Evolutionary conservation across 2,113 vertebrate genomes (phyloP).

Genomic region (Mormoops blainvillei): DNA sequence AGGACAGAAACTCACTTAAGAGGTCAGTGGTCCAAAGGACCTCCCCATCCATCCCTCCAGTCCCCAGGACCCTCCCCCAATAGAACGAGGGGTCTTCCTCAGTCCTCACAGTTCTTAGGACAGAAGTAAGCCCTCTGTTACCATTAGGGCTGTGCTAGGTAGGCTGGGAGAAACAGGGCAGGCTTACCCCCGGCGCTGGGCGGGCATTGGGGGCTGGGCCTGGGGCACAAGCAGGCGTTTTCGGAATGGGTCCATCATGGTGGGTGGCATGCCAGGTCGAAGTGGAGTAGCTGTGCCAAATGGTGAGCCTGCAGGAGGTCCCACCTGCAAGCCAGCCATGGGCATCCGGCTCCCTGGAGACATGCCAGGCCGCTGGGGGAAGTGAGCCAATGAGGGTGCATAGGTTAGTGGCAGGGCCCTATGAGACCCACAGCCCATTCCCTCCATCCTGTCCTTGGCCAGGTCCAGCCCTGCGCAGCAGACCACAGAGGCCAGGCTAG

Average conservation of each 20-base stretch:
- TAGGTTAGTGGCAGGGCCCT: constrained; percentile 18
- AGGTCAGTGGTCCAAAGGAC: neutral
- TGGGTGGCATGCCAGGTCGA: constrained; percentile 89
- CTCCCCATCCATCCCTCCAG: neutral
- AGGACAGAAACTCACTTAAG: neutral
- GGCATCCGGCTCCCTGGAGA: constrained; percentile 85
- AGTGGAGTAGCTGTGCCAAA: constrained; percentile 87
- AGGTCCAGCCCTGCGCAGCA: neutral
- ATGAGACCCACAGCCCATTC: neutral
- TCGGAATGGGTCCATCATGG: constrained; percentile 90
- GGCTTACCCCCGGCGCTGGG: constrained; percentile 91
- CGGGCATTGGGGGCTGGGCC: constrained; percentile 85
- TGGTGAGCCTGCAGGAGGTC: constrained; percentile 86
- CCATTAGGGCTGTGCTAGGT: neutral
- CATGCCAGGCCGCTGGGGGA: constrained; percentile 87
- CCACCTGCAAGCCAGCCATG: constrained; percentile 87
- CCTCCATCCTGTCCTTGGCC: neutral
- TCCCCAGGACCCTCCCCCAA: neutral
- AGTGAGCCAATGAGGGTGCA: neutral
- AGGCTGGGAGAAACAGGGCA: neutral
- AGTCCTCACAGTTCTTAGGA: neutral
- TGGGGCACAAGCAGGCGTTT: constrained; percentile 92
- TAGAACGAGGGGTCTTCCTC: neutral
- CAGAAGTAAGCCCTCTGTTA: neutral
- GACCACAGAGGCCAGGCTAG: neutral